Conservation (phyloP, 2,797 vertebrate species). For the Channallabes apus region DNA sequence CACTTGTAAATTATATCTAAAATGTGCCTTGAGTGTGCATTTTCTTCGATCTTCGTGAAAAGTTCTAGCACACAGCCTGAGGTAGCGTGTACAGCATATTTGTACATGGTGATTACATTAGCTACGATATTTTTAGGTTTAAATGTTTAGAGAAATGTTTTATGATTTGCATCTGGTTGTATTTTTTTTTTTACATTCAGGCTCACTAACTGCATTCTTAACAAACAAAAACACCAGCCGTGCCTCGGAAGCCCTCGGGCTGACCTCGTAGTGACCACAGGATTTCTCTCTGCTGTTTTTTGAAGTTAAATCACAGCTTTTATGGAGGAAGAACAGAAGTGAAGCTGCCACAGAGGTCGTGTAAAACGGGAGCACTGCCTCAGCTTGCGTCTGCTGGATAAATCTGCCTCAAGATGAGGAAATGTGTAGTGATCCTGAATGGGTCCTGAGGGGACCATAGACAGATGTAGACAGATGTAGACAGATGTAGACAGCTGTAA, state of each 20-base stretch:
- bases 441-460: neutral
- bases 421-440: slow-evolving; percentile 9
- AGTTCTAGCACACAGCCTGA: neutral
- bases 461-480: neutral
- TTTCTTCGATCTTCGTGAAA: neutral
- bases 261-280: neutral
- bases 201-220: neutral
- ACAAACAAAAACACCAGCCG: slow-evolving; percentile 9
- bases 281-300: slow-evolving; percentile 19
- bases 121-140: too few relatives aligned
- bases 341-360: slow-evolving; percentile 6
- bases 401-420: slow-evolving; percentile 37
- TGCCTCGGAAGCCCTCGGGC: neutral
- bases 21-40: neutral
- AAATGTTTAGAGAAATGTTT: neutral
- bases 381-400: slow-evolving; percentile 9
- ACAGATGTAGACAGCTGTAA: neutral
- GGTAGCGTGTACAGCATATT: neutral
- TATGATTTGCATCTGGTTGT: neutral
- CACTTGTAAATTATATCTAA: slow-evolving; percentile 2
- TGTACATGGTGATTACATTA: neutral
- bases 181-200: neutral
- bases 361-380: neutral
- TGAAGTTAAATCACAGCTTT: slow-evolving; percentile 32
- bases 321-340: slow-evolving; percentile 10